Base-by-base conservation (phyloP, 2,888 invertebrate species). In the Ferdinandea cuprea region DNA sequence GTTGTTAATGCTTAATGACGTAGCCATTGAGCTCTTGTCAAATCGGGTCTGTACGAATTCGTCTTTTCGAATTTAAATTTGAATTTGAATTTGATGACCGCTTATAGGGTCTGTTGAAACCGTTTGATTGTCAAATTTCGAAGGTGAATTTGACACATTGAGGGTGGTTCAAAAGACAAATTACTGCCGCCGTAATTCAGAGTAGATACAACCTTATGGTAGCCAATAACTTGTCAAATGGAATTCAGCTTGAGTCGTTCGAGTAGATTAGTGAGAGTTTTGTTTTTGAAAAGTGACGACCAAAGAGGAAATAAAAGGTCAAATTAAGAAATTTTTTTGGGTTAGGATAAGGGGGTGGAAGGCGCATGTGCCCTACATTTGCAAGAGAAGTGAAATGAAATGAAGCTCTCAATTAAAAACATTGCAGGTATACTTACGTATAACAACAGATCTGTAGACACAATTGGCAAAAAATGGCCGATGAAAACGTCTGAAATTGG, bases 1-100 rank as follows among this genome's bases (percentile, higher is more conserved):
- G 65, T 66, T 40, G 73, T 56, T 56, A 74, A 74, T 74, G 73
- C 73, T 74, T 74, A 74, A 74, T 66, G 73, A 74, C 58, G 30
- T 58, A 32, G 32, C 65, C 65, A 74, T 74, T 74, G 73, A 66
- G 73, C 65, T 65, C 65, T 65, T 74, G 65, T 74, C 73, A 74
- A 73, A 56, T 65, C 63, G 73, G 4, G 42, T 15, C 15, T 42
- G 7, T 71, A 58, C 15, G 32, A 52, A 30, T 13, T 59, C 5
- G 37, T 37, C 3, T 35, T 11, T 13, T 30, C 1, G 17, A 15
- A n/a, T 28, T 6, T 19, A 13, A 28, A 9, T 40, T 58, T 48
- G 28, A 40, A 48, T 68, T 1, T 7, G 17, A 30, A 19, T 28
- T 9, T 42, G 61, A 37, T 21, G 11, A 15, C 9, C 21, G 4